Percentiles rank a stretch among this genome's conserved stretches.
These are phyloP conservation scores for Apamea monoglypha DNA, from an alignment of 2,888 invertebrate genomes.

Conservation along the genomic window DNA sequence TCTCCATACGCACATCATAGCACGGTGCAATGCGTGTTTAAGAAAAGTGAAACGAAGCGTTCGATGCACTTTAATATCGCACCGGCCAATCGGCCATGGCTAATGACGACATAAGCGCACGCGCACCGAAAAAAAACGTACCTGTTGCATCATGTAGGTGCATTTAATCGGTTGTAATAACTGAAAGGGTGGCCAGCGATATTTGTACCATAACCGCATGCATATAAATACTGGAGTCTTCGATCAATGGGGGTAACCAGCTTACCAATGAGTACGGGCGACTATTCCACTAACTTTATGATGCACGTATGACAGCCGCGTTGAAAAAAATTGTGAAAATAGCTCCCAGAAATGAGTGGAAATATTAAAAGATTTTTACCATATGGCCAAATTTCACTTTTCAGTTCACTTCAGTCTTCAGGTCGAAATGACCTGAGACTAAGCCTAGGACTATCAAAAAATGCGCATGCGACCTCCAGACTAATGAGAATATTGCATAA, in stretches of 20 bases:
- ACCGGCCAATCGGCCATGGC: slow-evolving; percentile 55
- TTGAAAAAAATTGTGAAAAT: too few species aligned
- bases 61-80: slow-evolving; percentile 63
- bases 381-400: too few species aligned
- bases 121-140: slow-evolving; percentile 50
- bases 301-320: too few species aligned
- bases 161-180: neutral
- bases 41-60: slow-evolving; percentile 69
- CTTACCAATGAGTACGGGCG: too few species aligned
- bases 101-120: slow-evolving; percentile 64
- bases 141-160: slow-evolving; percentile 63
- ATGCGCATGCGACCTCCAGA: neutral
- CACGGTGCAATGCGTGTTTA: slow-evolving; percentile 60
- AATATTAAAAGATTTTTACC: too few species aligned
- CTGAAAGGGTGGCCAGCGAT: neutral
- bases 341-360: too few species aligned
- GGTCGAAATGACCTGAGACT: neutral
- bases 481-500: neutral
- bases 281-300: too few species aligned
- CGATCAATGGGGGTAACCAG: too few species aligned
- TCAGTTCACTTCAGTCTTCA: too few species aligned
- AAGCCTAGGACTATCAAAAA: neutral
- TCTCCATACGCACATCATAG: slow-evolving; percentile 45
- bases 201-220: too few species aligned
- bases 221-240: too few species aligned